phyloP scores from a whole-genome alignment of 2,113 vertebrate genomes.

The Caranx ignobilis region DNA sequence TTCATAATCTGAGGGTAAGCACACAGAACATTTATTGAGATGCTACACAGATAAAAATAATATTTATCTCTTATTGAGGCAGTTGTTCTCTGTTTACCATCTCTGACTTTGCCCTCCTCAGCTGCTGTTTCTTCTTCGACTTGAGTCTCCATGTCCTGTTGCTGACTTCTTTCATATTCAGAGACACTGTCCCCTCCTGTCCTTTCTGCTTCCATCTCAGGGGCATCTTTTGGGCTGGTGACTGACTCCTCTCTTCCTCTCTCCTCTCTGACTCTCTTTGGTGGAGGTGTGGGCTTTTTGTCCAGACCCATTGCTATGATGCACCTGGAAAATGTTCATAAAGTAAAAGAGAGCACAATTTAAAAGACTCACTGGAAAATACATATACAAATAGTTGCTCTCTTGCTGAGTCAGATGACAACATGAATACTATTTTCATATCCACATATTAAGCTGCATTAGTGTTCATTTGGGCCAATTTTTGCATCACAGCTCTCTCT shows the following conservation, averaged over 20 bases:
- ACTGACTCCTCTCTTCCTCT: slow-evolving; percentile 31
- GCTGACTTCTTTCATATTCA: slow-evolving; percentile 37
- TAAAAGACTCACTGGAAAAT: not conserved
- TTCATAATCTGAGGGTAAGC: slow-evolving; percentile 87
- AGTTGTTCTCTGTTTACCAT: slow-evolving; percentile 73
- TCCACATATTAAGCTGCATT: not conserved
- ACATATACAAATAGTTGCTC: no score
- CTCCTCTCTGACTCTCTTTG: slow-evolving; percentile 78
- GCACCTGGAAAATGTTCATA: slow-evolving; percentile 82
- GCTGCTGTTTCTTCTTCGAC: slow-evolving; percentile 33
- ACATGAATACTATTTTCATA: no score
- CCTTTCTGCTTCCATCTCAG: slow-evolving; percentile 47
- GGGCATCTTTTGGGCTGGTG: slow-evolving; percentile 33
- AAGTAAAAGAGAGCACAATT: not conserved
- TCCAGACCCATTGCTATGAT: slow-evolving; percentile 92
- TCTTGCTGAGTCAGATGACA: no score
- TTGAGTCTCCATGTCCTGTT: slow-evolving; percentile 40
- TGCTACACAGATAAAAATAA: rapidly evolving
- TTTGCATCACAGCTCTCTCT: no score
- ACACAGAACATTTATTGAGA: not conserved
- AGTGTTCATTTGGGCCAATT: no score
- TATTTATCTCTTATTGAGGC: not conserved
- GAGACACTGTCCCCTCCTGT: not conserved
- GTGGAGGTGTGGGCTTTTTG: slow-evolving; percentile 86
- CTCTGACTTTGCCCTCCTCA: slow-evolving; percentile 70